phyloP scores from a whole-genome alignment of 1,140 invertebrate genomes.

The Trinorchestia longiramus region DNA sequence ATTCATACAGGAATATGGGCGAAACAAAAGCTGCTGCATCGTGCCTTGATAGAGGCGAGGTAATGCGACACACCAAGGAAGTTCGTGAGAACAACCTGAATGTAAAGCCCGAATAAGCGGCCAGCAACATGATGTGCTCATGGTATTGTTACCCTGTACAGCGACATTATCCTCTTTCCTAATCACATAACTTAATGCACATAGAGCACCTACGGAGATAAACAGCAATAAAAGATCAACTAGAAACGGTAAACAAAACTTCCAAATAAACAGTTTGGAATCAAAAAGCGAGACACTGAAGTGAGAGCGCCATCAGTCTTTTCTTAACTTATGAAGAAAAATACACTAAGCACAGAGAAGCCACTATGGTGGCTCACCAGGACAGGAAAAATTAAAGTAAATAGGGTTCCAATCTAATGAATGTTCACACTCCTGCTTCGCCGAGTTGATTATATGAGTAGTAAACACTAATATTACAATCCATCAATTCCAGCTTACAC shows the following conservation, averaged over 20 bases:
- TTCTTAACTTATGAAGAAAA: background rate
- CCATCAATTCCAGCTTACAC: slow-evolving; percentile 13
- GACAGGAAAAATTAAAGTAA: background rate
- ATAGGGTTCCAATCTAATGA: background rate
- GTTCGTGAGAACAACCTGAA: background rate
- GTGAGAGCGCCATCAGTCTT: background rate
- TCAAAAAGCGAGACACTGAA: background rate
- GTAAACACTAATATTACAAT: slow-evolving; percentile 1
- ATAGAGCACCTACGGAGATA: background rate
- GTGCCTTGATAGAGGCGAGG: background rate
- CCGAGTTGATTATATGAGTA: slow-evolving; percentile 18
- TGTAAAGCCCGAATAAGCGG: background rate
- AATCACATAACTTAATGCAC: background rate
- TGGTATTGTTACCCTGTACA: slow-evolving; percentile 33
- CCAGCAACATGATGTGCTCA: background rate
- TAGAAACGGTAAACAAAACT: slow-evolving; percentile 11
- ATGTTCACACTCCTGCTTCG: slow-evolving; percentile 28
- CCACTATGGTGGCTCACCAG: background rate
- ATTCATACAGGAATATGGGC: background rate
- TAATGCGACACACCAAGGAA: background rate
- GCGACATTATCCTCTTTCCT: background rate
- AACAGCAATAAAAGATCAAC: slow-evolving; percentile 24
- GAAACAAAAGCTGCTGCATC: background rate
- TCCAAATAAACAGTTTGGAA: background rate
- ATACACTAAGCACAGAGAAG: background rate